Conservation (phyloP, 2,797 vertebrate genomes). For the Hippocampus kuda region DNA sequence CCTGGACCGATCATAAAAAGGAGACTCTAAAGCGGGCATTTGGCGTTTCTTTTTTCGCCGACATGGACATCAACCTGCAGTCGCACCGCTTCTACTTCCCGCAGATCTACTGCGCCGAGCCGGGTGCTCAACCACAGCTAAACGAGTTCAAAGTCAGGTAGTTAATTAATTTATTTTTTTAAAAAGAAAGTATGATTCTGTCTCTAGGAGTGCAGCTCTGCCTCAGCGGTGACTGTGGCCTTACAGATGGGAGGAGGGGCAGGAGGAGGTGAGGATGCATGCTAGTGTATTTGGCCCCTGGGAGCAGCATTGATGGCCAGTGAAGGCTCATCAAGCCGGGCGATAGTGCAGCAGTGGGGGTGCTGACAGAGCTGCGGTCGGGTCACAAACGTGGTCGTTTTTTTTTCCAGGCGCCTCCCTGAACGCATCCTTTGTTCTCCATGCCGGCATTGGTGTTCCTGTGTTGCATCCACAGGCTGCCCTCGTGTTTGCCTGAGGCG, state of each 20-base stretch:
- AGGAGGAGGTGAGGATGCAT: conserved; percentile 53
- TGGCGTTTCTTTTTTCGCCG: conserved; percentile 14
- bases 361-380: conserved; percentile 50
- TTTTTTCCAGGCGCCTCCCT: conserved; percentile 11
- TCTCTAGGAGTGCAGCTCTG: conserved; percentile 21
- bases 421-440: conserved; percentile 57
- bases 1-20: conserved; percentile 10
- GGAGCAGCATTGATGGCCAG: conserved; percentile 49
- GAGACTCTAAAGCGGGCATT: background rate
- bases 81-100: conserved; percentile 70
- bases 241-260: conserved; percentile 55
- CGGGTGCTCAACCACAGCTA: conserved; percentile 54
- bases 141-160: conserved; percentile 72
- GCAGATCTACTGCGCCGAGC: conserved; percentile 66
- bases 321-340: conserved; percentile 50
- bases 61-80: conserved; percentile 71
- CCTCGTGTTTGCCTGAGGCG: conserved; percentile 36
- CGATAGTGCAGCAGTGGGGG: conserved; percentile 12
- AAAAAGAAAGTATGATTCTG: background rate
- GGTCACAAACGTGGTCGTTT: conserved; percentile 20
- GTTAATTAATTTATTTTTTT: conserved; percentile 17
- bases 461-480: conserved; percentile 43
- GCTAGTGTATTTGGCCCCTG: conserved; percentile 40
- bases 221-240: conserved; percentile 38
- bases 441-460: conserved; percentile 27